phyloP scores from a whole-genome alignment of 1,140 invertebrate species.

The Pseudomyrmex sp. region DNA sequence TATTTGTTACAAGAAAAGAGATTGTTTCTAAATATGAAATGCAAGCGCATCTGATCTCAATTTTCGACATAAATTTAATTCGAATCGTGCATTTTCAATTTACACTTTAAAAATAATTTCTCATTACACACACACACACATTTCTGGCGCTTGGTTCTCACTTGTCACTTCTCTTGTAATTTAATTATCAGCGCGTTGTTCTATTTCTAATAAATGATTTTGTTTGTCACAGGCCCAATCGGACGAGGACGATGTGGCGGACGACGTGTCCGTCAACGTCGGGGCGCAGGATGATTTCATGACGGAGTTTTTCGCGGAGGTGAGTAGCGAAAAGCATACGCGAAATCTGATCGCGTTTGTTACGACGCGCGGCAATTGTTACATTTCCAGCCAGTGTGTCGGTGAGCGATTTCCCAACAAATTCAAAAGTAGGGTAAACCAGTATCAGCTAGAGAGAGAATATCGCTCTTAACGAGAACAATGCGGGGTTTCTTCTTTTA shows the following conservation, averaged over 20 bases:
- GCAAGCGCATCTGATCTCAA: too few species aligned
- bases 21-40: too few species aligned
- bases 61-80: too few species aligned
- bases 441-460: conserved; percentile 41
- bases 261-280: conserved; percentile 96
- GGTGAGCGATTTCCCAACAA: neutral
- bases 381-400: neutral
- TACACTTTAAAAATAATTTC: too few species aligned
- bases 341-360: neutral
- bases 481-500: conserved; percentile 12
- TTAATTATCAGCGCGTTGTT: neutral
- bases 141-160: too few species aligned
- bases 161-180: neutral
- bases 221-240: conserved; percentile 92
- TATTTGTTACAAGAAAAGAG: too few species aligned
- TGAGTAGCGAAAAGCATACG: conserved; percentile 83
- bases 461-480: conserved; percentile 49
- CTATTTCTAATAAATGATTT: conserved; percentile 37
- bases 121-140: too few species aligned
- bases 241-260: conserved; percentile 97
- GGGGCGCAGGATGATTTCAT: conserved; percentile 96
- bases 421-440: conserved; percentile 60
- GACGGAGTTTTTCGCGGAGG: conserved; percentile 99
- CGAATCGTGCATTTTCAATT: too few species aligned
- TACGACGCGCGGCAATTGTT: neutral